phyloP scores from a whole-genome alignment of 2,113 vertebrate species.

The Neolamprologus fasciatus region DNA sequence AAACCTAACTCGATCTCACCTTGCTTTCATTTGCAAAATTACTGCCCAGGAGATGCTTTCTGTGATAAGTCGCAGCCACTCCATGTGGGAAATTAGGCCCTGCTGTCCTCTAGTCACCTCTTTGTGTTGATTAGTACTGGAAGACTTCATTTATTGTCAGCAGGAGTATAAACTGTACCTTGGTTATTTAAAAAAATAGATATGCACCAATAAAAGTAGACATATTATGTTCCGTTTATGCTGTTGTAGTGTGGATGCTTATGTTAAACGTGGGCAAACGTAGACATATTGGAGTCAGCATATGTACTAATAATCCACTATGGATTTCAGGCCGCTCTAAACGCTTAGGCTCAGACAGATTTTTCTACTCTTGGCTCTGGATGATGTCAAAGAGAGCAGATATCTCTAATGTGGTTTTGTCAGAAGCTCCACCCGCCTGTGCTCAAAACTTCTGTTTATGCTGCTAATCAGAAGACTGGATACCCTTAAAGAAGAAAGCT shows the following conservation, averaged over 20 bases:
- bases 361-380: not conserved
- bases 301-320: not conserved
- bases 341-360: not conserved
- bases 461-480: not conserved
- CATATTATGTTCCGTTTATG: not conserved
- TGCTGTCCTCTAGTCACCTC: not conserved
- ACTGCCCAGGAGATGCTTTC: conserved; percentile 12
- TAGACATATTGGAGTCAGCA: not conserved
- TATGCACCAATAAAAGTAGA: not conserved
- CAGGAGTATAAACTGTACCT: not conserved
- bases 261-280: not conserved
- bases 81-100: conserved; percentile 28
- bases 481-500: not conserved
- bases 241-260: not conserved
- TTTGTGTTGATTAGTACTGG: not conserved
- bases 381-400: not conserved
- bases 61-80: conserved; percentile 17
- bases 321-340: not conserved
- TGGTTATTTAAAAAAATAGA: not conserved
- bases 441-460: not conserved
- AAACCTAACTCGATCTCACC: not conserved
- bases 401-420: not conserved
- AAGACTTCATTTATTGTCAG: not conserved
- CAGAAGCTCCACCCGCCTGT: not conserved
- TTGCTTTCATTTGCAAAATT: not conserved